Evolutionary conservation across 30 jellyfish, hydroid and myxozoan genomes (phyloP).

Genomic region (Turritopsis rubra): DNA sequence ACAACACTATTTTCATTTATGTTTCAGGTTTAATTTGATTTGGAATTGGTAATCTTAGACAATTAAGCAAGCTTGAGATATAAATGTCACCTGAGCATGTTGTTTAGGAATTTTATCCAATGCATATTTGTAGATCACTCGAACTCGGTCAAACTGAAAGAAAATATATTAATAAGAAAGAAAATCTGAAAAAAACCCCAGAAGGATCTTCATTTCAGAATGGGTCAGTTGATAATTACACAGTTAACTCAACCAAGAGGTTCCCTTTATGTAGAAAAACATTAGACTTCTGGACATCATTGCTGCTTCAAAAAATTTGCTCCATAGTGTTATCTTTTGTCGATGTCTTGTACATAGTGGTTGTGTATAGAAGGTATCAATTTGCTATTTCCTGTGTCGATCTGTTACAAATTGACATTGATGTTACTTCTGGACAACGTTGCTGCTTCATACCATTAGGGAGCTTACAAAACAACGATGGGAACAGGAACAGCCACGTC

Average conservation of each 20-base stretch:
- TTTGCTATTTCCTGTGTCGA: too few relatives aligned
- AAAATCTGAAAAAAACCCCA: too few relatives aligned
- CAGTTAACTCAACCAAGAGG: background rate
- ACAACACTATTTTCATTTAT: too few relatives aligned
- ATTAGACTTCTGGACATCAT: background rate
- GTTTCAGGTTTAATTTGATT: background rate
- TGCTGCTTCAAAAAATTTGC: too few relatives aligned
- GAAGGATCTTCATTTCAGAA: background rate
- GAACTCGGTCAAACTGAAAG: slow-evolving; percentile 86
- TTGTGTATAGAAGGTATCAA: too few relatives aligned
- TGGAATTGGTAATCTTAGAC: background rate
- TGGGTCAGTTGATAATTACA: background rate
- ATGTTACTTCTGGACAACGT: too few relatives aligned
- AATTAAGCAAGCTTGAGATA: background rate
- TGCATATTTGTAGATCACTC: slow-evolving; percentile 86
- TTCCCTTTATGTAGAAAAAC: background rate
- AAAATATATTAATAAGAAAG: background rate
- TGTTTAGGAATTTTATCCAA: slow-evolving; percentile 79
- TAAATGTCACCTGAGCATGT: slow-evolving; percentile 60
- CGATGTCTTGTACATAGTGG: too few relatives aligned
- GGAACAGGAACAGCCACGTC: too few relatives aligned
- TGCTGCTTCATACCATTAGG: too few relatives aligned
- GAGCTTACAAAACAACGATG: too few relatives aligned
- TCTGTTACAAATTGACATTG: too few relatives aligned
- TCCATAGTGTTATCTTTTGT: too few relatives aligned